Conservation (phyloP, 2,888 invertebrate genomes). For the Gnatocerus cornutus region DNA sequence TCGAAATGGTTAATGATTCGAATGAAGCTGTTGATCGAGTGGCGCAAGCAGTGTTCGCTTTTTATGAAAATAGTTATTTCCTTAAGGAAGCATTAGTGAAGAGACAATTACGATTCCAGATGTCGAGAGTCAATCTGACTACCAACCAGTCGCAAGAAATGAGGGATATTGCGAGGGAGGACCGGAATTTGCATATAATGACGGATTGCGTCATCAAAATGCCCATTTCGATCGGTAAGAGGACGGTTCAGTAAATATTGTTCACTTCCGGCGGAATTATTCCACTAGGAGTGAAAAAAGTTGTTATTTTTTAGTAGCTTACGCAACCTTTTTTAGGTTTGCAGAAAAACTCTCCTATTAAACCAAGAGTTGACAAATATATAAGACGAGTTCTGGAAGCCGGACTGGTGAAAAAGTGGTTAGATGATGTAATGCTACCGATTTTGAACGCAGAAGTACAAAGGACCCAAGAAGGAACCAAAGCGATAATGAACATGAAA, state of each 20-base stretch:
- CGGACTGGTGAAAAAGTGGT: slow-evolving; percentile 86
- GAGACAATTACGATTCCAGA: slow-evolving; percentile 70
- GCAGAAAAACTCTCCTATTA: slow-evolving; percentile 87
- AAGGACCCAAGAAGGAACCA: slow-evolving; percentile 72
- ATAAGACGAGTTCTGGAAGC: slow-evolving; percentile 82
- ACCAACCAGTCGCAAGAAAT: slow-evolving; percentile 48
- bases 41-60: slow-evolving; percentile 82
- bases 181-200: slow-evolving; percentile 85
- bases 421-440: slow-evolving; percentile 81
- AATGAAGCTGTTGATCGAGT: slow-evolving; percentile 79
- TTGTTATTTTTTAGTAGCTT: neutral
- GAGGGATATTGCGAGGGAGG: slow-evolving; percentile 51
- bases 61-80: slow-evolving; percentile 85
- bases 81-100: slow-evolving; percentile 79
- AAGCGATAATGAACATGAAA: slow-evolving; percentile 84
- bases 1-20: slow-evolving; percentile 77
- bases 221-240: slow-evolving; percentile 79
- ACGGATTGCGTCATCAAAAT: slow-evolving; percentile 85
- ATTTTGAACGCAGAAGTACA: slow-evolving; percentile 74
- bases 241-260: neutral
- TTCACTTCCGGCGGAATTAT: too few species aligned
- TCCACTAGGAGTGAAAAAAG: too few species aligned
- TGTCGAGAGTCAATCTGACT: slow-evolving; percentile 51
- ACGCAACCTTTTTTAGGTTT: slow-evolving; percentile 72
- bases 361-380: slow-evolving; percentile 79